phyloP scores from a whole-genome alignment of 2,113 vertebrate genomes.

The Meriones unguiculatus region DNA sequence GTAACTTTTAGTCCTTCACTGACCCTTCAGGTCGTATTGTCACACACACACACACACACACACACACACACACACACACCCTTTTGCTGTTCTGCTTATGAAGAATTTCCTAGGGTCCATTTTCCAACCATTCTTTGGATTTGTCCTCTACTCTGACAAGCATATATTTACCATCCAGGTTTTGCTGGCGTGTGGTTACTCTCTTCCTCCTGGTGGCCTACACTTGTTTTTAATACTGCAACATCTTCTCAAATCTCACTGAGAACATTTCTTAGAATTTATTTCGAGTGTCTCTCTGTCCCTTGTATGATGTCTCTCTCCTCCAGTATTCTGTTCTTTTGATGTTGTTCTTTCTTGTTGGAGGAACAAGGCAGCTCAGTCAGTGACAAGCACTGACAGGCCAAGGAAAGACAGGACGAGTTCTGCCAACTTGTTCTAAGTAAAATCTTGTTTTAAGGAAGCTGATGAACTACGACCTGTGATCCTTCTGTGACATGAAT shows the following conservation, averaged over 20 bases:
- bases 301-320: neutral
- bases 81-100: neutral
- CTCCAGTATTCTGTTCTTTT: neutral
- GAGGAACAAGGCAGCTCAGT: neutral
- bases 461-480: neutral
- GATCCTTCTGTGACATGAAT: neutral
- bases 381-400: neutral
- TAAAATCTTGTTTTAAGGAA: neutral
- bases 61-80: too few relatives aligned
- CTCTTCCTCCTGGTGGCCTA: neutral
- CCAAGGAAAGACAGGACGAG: neutral
- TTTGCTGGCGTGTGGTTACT: neutral
- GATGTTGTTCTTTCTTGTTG: neutral
- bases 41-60: too few relatives aligned
- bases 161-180: neutral
- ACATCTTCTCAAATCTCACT: neutral
- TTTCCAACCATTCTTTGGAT: neutral
- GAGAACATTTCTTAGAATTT: neutral
- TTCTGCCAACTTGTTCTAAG: neutral
- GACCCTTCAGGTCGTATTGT: neutral
- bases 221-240: neutral
- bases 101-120: neutral
- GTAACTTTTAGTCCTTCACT: accelerated
- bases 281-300: neutral
- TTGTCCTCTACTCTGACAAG: neutral